These are phyloP conservation scores for Brachymystax lenok DNA, from an alignment of 2,797 vertebrate genomes.

Conservation along the genomic window DNA sequence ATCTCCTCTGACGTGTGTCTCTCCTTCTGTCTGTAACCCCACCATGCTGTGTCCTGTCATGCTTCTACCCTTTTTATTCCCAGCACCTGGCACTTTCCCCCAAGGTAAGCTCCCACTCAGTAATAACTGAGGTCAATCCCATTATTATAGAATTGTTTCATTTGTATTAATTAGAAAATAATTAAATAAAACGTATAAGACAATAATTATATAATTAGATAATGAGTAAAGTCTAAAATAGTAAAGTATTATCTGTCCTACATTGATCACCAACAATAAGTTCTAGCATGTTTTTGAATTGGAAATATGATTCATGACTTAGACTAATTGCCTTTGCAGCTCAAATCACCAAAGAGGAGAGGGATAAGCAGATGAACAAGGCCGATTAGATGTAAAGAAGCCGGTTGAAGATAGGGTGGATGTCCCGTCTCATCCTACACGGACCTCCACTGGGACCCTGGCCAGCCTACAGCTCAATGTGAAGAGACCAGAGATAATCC, in stretches of 20 bases:
- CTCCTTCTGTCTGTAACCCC: slow-evolving; percentile 29
- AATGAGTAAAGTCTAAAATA: neutral
- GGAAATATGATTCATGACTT: neutral
- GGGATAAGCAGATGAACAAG: slow-evolving; percentile 59
- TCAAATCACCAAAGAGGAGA: slow-evolving; percentile 72
- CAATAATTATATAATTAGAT: neutral
- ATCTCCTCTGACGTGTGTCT: slow-evolving; percentile 34
- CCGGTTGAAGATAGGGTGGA: slow-evolving; percentile 18
- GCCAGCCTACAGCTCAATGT: slow-evolving; percentile 27
- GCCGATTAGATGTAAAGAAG: neutral
- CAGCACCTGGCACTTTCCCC: slow-evolving; percentile 35
- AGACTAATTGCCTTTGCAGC: slow-evolving; percentile 64
- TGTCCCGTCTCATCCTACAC: slow-evolving; percentile 6
- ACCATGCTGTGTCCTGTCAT: slow-evolving; percentile 40
- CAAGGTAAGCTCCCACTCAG: slow-evolving; percentile 35
- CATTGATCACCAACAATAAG: neutral
- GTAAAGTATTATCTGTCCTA: neutral
- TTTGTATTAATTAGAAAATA: too few relatives aligned
- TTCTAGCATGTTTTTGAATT: neutral
- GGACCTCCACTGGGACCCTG: slow-evolving; percentile 20
- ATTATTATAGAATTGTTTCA: too few relatives aligned
- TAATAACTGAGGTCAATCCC: too few relatives aligned
- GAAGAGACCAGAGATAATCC: slow-evolving; percentile 30
- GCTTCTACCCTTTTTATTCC: slow-evolving; percentile 20
- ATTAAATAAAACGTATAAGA: neutral